A percentile compares a stretch with the other conserved stretches of the same genome.
These are phyloP conservation scores for Volucella bombylans DNA, from an alignment of 2,888 invertebrate genomes.

Conservation along the genomic window DNA sequence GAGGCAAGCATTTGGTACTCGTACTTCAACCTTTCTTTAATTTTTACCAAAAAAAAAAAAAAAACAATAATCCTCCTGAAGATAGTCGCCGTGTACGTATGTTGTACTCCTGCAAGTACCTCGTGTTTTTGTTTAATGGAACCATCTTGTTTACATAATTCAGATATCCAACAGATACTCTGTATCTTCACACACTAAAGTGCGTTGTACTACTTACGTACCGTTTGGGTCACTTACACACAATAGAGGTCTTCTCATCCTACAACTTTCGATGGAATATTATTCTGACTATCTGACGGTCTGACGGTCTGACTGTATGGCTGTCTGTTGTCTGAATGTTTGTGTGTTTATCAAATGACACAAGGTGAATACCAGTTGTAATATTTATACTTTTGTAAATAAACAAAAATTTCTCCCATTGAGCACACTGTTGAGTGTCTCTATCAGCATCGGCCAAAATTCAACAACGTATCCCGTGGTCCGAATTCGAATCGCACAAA, in stretches of 20 bases:
- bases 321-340: not conserved
- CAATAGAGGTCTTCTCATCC: not conserved
- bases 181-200: constrained; percentile 32
- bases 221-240: constrained; percentile 5
- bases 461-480: constrained; percentile 9
- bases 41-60: constrained; percentile 3
- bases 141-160: constrained; percentile 60
- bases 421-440: constrained; percentile 15
- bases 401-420: constrained; percentile 33
- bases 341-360: constrained; percentile 65
- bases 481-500: constrained; percentile 15
- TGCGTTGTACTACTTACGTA: constrained; percentile 31
- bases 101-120: constrained; percentile 30
- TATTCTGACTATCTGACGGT: no score
- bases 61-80: constrained; percentile 1
- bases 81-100: not conserved
- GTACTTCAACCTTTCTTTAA: constrained; percentile 7
- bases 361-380: constrained; percentile 68
- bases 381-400: constrained; percentile 65
- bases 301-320: no score
- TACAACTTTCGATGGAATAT: not conserved
- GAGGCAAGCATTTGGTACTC: not conserved
- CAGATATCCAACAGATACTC: constrained; percentile 59
- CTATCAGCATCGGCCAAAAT: constrained; percentile 5
- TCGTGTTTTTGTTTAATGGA: constrained; percentile 39